These are phyloP conservation scores for Trachelus stipa DNA, from an alignment of 2,888 invertebrate genomes.

Conservation along the genomic window DNA sequence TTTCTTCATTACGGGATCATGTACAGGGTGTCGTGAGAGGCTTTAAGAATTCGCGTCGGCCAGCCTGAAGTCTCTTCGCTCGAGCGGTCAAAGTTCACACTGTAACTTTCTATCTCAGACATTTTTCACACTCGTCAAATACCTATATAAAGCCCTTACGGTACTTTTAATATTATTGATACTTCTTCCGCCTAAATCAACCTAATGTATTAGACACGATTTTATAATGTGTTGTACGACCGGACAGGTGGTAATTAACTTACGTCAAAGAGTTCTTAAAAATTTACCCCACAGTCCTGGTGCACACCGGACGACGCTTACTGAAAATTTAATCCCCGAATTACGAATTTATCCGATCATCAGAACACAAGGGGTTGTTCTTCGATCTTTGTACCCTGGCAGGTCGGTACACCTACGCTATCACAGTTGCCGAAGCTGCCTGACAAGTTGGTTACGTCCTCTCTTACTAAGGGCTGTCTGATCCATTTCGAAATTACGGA, in stretches of 20 bases:
- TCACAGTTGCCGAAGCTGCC: slow-evolving; percentile 10
- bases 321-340: background rate
- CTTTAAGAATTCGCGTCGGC: slow-evolving; percentile 28
- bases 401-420: background rate
- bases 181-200: background rate
- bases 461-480: slow-evolving; percentile 16
- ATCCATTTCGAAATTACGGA: slow-evolving; percentile 29
- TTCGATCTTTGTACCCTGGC: background rate
- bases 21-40: slow-evolving; percentile 34
- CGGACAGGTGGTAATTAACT: background rate
- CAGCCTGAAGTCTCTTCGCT: slow-evolving; percentile 23
- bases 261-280: background rate
- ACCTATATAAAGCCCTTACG: background rate
- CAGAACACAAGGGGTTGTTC: background rate
- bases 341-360: background rate
- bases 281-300: background rate
- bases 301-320: background rate
- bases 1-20: slow-evolving; percentile 56
- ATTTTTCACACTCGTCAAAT: slow-evolving; percentile 12
- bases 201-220: background rate
- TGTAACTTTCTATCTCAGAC: background rate
- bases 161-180: background rate
- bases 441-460: slow-evolving; percentile 35
- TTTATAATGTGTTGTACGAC: background rate
- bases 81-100: slow-evolving; percentile 34